A percentile compares a stretch with the other conserved stretches of the same genome.
phyloP scores from a whole-genome alignment of 2,888 invertebrate genomes.

The Platycheirus albimanus region DNA sequence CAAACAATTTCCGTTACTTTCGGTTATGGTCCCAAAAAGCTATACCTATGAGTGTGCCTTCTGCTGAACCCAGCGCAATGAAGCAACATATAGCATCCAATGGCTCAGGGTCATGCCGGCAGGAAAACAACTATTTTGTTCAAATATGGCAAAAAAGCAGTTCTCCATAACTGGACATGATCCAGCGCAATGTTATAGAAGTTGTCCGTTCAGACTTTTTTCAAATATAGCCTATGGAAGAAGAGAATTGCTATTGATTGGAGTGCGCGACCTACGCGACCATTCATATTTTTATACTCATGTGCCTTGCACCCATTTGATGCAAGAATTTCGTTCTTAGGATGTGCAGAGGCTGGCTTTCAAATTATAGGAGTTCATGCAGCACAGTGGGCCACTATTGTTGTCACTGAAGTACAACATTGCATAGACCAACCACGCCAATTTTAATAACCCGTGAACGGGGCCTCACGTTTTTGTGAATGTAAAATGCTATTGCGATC shows the following conservation, averaged over 20 bases:
- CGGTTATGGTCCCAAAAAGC: conserved; percentile 50
- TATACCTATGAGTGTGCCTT: too few species aligned
- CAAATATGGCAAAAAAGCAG: conserved; percentile 36
- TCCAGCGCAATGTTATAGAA: conserved; percentile 18
- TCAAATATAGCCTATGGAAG: conserved; percentile 10
- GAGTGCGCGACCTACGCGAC: conserved; percentile 69
- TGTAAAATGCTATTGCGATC: conserved; percentile 4
- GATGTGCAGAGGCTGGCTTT: conserved; percentile 18
- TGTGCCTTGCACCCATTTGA: conserved; percentile 42
- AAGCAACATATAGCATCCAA: conserved; percentile 43
- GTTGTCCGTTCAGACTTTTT: conserved; percentile 29
- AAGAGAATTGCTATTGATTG: too few species aligned
- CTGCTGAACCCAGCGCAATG: conserved; percentile 45
- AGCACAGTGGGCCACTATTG: conserved; percentile 63
- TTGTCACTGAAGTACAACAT: conserved; percentile 71
- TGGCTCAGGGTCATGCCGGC: conserved; percentile 52
- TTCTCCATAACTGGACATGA: conserved; percentile 65
- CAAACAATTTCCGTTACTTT: conserved; percentile 57
- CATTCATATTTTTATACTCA: conserved; percentile 60
- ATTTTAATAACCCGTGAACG: conserved; percentile 74
- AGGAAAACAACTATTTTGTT: conserved; percentile 45
- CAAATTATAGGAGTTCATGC: conserved; percentile 45
- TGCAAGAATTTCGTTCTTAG: conserved; percentile 28
- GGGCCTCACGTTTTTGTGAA: conserved; percentile 54
- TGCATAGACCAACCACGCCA: conserved; percentile 61